Base-by-base conservation (phyloP, 2,113 vertebrate genomes). In the Nannobrachium achirus region DNA sequence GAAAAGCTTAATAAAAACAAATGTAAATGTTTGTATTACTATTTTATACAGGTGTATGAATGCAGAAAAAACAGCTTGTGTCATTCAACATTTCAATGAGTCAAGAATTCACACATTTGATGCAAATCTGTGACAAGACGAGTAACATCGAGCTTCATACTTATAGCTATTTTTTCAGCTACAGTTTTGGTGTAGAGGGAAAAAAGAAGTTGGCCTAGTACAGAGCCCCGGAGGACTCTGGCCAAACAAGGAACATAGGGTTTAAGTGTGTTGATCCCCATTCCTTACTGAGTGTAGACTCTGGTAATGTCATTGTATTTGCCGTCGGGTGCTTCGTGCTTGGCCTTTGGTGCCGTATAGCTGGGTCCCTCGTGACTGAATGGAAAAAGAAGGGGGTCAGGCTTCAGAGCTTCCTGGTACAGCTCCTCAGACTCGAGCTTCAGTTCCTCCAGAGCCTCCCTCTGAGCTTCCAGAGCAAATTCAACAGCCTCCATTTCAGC, bases 261-360 rank as follows among this genome's bases (percentile, higher is more conserved):
- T 33, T 33, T 5, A 33, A 33, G 25, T 33, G 25, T 33, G 6
- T 33, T n/a, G 6, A 33, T 33, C 25, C 25, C 25, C 25, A 0
- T 33, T 33, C 25, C 6, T 92, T 73, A 92, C 79, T 99, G 96
- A 0, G 93, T 93, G 42, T 98, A 96, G 5, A 95, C 92, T 73
- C 92, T 95, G 48, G 97, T 99, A 79, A 95, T 79, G 58, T 98
- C 90, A 0, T 86, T 72, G 25, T 94, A 96, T 83, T 94, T 98
- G 16, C 98, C 97, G 15, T 98, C 96, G 0, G 96, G 97, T 6
- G 97, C 92, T 1, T 96, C 91, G 0, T 98, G 94, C 6, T 77
- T 84, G 13, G 87, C 19, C 7, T 92, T 73, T 0, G 96, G 92
- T 0, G 98, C 96, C 0, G 94, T 96, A 65, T 95, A 77, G 15